phyloP scores from a whole-genome alignment of 2,113 vertebrate genomes.

The Aythya baeri region DNA sequence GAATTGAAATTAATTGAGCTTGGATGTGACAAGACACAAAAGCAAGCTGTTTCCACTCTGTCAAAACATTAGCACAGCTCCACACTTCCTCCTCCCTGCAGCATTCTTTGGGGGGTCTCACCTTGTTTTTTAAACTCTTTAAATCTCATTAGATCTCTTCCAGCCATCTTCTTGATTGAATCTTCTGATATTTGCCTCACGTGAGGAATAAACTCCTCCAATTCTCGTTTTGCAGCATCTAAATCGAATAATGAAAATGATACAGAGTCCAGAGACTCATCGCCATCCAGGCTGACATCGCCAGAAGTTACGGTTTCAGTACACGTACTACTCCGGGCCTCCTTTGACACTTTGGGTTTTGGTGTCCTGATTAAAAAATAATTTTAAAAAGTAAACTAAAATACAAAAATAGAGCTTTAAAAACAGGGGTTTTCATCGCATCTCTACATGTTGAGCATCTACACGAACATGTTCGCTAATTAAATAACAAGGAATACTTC shows the following conservation, averaged over 20 bases:
- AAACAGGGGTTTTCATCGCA: neutral
- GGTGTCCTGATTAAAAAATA: neutral
- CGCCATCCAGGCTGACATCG: neutral
- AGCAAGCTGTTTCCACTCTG: neutral
- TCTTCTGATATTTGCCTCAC: slow-evolving; percentile 32
- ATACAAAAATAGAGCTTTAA: neutral
- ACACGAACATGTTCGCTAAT: fast-evolving
- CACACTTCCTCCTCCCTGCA: neutral
- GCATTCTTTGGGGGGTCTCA: slow-evolving; percentile 6
- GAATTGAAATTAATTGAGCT: neutral
- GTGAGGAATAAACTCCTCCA: slow-evolving; percentile 79
- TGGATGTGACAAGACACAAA: neutral
- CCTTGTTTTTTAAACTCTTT: slow-evolving; percentile 76
- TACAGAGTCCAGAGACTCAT: fast-evolving
- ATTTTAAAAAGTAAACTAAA: neutral
- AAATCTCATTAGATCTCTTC: slow-evolving; percentile 74
- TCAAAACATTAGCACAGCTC: neutral
- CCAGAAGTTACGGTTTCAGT: neutral
- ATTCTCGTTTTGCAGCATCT: slow-evolving; percentile 24
- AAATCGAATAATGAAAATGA: fast-evolving
- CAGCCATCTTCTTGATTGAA: slow-evolving; percentile 66
- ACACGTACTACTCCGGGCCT: neutral
- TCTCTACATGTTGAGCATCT: neutral
- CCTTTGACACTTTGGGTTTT: fast-evolving
- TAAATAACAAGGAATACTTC: neutral